Base-by-base conservation (phyloP, 2,888 invertebrate species). In the Neoascia interrupta region DNA sequence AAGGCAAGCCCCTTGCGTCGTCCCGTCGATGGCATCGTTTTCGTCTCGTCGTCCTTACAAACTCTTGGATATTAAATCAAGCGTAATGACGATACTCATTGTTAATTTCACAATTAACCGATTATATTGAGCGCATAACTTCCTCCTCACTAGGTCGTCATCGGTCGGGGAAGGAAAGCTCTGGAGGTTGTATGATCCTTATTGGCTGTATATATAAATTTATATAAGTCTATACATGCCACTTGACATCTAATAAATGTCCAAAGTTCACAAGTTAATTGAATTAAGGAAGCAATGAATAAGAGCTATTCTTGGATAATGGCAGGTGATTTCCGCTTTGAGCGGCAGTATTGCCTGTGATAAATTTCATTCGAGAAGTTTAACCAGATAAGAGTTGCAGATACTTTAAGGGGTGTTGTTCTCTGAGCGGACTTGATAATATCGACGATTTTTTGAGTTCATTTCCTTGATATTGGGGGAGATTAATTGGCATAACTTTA, bases 161-260 rank as follows among this genome's bases (percentile, higher is more conserved):
- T 39, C 58, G 58, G 51, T 53, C 15, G 45, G 45, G 51, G 49
- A 36, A 36, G 26, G 11, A 41, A 58, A 13, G 18, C 66, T 47
- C 19, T 3, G 21, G 2, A 19, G 8, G 2, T 15, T 31, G 41
- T 16, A 39, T 13, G 39, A 26, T 31, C 19, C 39, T 37, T 10
- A 3, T 19, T 41, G 49, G 36, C 34, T 54, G 54, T 1, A 18
- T 13, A 13, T 69, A 34, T 61, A 61, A n/a, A n/a, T 49, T 36
- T 56, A 11, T 69, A 19, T 63, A 41, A 54, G 61, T 41, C 51
- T 64, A 15, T 75, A 19, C 39, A 43, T 61, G 66, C 60, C 56
- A 79, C 73, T 79, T 79, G 73, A 79, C 79, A 68, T 79, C 79
- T 79, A 79, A 79, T 79, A 79, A 79, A 79, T 73, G 73, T 79